phyloP scores from a whole-genome alignment of 2,888 invertebrate genomes.

The Eudemis profundana region DNA sequence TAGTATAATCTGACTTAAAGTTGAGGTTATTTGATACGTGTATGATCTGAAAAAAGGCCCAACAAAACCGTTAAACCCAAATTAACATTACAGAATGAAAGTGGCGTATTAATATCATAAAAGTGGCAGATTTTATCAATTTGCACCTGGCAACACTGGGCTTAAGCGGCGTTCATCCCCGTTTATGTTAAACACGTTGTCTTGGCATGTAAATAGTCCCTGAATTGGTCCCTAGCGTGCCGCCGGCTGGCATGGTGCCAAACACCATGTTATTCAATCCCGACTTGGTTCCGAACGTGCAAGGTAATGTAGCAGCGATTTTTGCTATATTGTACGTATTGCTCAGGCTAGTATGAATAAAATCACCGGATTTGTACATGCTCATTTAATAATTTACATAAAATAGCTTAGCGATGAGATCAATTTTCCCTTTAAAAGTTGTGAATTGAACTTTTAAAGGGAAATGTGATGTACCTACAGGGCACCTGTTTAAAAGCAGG shows the following conservation, averaged over 20 bases:
- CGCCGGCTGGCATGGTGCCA: conserved; percentile 36
- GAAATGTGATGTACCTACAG: too few species aligned
- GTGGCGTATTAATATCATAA: too few species aligned
- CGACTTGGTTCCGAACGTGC: conserved; percentile 14
- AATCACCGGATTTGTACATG: too few species aligned
- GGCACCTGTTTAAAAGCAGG: too few species aligned
- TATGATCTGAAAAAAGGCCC: too few species aligned
- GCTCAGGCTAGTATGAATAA: too few species aligned
- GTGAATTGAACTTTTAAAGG: too few species aligned
- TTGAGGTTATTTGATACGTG: too few species aligned
- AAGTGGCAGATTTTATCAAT: conserved; percentile 34
- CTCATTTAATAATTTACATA: too few species aligned
- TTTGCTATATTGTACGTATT: conserved; percentile 6
- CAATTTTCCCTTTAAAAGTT: too few species aligned
- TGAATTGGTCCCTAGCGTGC: conserved; percentile 37
- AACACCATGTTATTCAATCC: conserved; percentile 34
- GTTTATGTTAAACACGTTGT: conserved; percentile 43
- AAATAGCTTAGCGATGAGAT: too few species aligned
- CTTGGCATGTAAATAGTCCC: conserved; percentile 38
- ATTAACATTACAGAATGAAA: conserved; percentile 23
- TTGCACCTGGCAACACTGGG: conserved; percentile 40
- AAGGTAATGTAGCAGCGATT: not conserved
- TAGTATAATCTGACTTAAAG: too few species aligned
- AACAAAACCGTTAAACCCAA: not conserved
- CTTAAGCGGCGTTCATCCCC: conserved; percentile 37